Evolutionary conservation across 2,797 vertebrate species (phyloP).

Genomic region (Tamandua tetradactyla): DNA sequence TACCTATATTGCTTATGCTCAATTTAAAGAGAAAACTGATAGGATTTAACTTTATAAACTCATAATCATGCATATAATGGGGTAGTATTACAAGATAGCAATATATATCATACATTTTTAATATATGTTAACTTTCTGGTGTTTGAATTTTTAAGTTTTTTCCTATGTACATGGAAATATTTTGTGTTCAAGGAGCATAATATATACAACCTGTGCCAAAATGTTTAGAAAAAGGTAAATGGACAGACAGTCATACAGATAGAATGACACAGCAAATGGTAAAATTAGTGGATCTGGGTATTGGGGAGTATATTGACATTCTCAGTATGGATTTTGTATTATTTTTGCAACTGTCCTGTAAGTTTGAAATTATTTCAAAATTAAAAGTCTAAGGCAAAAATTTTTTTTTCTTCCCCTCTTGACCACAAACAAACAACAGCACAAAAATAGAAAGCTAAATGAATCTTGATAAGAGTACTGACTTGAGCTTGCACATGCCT

Average conservation of each 20-base stretch:
- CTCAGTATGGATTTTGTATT: too few species aligned
- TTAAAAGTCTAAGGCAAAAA: too few species aligned
- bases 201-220: too few species aligned
- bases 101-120: neutral
- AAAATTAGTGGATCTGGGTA: too few species aligned
- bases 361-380: too few species aligned
- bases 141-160: slow-evolving; percentile 11
- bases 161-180: too few species aligned
- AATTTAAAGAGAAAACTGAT: neutral
- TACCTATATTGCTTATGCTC: neutral
- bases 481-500: neutral
- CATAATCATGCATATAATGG: neutral
- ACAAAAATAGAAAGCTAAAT: neutral
- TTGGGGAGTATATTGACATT: too few species aligned
- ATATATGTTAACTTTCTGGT: neutral
- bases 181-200: too few species aligned
- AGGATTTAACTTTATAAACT: neutral
- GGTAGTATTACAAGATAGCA: neutral
- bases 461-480: neutral
- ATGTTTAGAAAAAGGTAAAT: too few species aligned
- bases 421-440: neutral
- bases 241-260: too few species aligned
- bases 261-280: too few species aligned
- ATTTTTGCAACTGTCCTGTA: too few species aligned
- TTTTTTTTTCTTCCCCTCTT: neutral